Percentiles rank a stretch among this genome's conserved stretches.
Conservation (phyloP, 2,888 invertebrate genomes). For the Parochlus steinenii region DNA sequence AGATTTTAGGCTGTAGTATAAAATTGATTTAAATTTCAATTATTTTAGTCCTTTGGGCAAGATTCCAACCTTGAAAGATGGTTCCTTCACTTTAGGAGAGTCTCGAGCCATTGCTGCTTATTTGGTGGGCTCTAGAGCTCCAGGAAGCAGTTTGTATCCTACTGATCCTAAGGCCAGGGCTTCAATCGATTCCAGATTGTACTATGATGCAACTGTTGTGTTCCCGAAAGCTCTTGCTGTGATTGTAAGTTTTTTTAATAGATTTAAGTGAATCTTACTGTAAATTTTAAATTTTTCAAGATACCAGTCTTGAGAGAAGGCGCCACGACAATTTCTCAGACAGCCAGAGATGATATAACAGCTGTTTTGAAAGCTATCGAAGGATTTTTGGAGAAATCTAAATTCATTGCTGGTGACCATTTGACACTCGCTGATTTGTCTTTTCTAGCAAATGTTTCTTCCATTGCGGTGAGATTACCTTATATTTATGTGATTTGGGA, state of each 20-base stretch:
- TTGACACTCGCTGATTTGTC: slow-evolving; percentile 31
- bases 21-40: no score
- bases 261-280: not conserved
- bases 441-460: slow-evolving; percentile 26
- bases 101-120: slow-evolving; percentile 5
- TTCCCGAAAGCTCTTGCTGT: slow-evolving; percentile 10
- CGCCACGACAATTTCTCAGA: slow-evolving; percentile 36
- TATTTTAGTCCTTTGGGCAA: not conserved
- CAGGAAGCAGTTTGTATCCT: not conserved
- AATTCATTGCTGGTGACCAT: slow-evolving; percentile 29
- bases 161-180: not conserved
- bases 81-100: slow-evolving; percentile 1
- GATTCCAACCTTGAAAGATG: slow-evolving; percentile 2
- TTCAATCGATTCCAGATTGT: not conserved
- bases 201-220: slow-evolving; percentile 4
- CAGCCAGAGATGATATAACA: slow-evolving; percentile 36
- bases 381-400: slow-evolving; percentile 22
- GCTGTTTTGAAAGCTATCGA: slow-evolving; percentile 33
- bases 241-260: not conserved
- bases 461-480: slow-evolving; percentile 23
- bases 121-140: not conserved
- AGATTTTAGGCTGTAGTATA: no score
- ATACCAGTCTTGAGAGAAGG: slow-evolving; percentile 42
- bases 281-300: slow-evolving; percentile 26
- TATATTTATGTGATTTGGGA: no score